Conservation (phyloP, 2,888 invertebrate genomes). For the Trissonchulus latispiculum region DNA sequence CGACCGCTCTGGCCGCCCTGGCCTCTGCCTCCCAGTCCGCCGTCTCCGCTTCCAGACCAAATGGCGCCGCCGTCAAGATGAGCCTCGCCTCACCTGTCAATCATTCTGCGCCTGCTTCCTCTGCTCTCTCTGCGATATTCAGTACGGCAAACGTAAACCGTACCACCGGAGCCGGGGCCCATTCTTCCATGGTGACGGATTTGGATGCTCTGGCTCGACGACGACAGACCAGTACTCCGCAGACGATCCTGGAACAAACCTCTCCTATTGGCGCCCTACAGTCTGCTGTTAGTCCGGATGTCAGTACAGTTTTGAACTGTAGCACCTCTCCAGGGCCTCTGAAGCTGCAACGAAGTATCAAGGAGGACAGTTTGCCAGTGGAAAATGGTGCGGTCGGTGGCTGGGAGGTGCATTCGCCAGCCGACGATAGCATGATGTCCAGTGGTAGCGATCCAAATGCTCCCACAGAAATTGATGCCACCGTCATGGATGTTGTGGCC, state of each 20-base stretch:
- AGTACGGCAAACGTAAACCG: neutral
- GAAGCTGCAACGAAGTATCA: no score
- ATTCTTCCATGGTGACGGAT: neutral
- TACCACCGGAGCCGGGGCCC: neutral
- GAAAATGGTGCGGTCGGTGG: neutral
- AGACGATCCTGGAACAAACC: neutral
- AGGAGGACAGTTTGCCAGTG: neutral
- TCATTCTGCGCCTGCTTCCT: neutral
- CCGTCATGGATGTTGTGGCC: neutral
- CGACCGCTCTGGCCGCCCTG: conserved; percentile 11
- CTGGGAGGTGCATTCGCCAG: neutral
- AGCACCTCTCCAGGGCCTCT: no score
- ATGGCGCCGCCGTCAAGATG: neutral
- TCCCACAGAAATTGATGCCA: neutral
- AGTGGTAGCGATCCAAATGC: neutral
- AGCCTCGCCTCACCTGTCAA: neutral
- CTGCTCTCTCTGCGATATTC: neutral
- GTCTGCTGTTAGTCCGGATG: neutral
- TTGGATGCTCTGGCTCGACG: no score
- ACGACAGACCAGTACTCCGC: no score
- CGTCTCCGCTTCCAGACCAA: neutral
- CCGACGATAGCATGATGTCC: neutral
- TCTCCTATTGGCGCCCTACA: neutral
- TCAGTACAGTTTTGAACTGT: no score
- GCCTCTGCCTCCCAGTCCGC: no score